A percentile compares a stretch with the other conserved stretches of the same genome.
These are phyloP conservation scores for Aplodontia rufa DNA, from an alignment of 2,113 vertebrate genomes.

Conservation along the genomic window DNA sequence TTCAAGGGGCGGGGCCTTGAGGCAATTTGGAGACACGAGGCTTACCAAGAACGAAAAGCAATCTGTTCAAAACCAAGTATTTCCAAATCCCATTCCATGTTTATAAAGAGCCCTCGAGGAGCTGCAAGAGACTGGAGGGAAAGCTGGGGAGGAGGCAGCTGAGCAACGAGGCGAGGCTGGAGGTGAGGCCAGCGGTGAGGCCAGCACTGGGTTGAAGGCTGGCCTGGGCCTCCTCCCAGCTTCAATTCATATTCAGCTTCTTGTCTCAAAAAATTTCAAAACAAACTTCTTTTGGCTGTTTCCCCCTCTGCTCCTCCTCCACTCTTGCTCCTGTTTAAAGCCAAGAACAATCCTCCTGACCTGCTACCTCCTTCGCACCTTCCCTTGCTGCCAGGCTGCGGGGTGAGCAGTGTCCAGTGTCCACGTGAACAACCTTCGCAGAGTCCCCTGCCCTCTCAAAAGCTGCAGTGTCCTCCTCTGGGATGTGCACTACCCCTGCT, in stretches of 20 bases:
- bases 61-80: not conserved
- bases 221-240: no score
- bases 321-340: not conserved
- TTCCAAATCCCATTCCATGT: not conserved
- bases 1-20: not conserved
- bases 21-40: not conserved
- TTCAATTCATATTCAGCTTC: not conserved
- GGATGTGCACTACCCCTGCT: not conserved
- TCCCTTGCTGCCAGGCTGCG: not conserved
- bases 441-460: not conserved
- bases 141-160: no score
- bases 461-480: not conserved
- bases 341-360: not conserved
- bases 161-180: no score
- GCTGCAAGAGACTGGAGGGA: no score
- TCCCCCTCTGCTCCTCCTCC: not conserved
- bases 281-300: not conserved
- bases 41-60: constrained; percentile 36
- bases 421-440: not conserved
- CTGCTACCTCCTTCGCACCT: not conserved
- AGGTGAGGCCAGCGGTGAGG: no score
- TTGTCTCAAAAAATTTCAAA: not conserved
- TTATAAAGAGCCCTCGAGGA: no score
- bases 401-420: not conserved
- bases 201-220: no score